phyloP scores from a whole-genome alignment of 2,797 vertebrate genomes.

The Syncerus caffer region DNA sequence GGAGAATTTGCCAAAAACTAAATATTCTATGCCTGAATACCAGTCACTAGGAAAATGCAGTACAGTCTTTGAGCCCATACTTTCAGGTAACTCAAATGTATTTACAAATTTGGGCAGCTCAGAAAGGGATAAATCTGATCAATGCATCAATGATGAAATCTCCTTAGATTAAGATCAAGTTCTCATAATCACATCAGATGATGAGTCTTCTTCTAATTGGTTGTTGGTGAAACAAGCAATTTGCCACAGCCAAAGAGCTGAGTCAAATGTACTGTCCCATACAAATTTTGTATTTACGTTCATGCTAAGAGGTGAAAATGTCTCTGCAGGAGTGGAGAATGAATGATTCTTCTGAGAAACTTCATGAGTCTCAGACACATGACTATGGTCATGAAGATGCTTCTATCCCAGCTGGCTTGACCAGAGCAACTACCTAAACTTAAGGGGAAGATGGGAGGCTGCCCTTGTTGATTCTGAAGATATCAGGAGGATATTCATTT shows the following conservation, averaged over 20 bases:
- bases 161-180: background rate
- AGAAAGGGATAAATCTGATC: background rate
- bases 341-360: background rate
- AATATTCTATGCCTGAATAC: background rate
- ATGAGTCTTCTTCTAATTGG: background rate
- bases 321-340: background rate
- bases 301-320: background rate
- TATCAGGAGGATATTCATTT: background rate
- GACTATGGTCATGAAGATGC: background rate
- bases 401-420: background rate
- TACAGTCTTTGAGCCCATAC: background rate
- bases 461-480: background rate
- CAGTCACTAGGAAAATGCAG: background rate
- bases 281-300: background rate
- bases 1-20: background rate
- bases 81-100: background rate
- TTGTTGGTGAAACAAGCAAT: background rate
- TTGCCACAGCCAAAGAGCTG: background rate
- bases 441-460: background rate
- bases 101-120: slow-evolving; percentile 4
- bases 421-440: background rate
- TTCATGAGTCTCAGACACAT: background rate
- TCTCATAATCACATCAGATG: background rate
- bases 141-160: background rate
- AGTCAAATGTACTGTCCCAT: background rate